Evolutionary conservation across 2,888 invertebrate genomes (phyloP).

Genomic region (Caenorhabditis sp.): DNA sequence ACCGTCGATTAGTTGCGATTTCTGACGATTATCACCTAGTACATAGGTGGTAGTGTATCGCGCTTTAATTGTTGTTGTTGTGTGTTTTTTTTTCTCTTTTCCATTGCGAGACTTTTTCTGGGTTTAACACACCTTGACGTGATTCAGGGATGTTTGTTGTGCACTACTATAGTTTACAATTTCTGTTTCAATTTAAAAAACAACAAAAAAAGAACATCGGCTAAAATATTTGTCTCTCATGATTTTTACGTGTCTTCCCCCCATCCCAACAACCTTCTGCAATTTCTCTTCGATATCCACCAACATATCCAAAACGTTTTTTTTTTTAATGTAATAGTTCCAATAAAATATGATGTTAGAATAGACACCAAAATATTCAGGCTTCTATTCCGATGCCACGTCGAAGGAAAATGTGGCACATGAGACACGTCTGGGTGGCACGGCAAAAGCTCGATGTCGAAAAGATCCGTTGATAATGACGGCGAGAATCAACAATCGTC

Average conservation of each 20-base stretch:
- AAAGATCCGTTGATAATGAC: background rate
- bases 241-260: constrained; percentile 28
- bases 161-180: too few relatives aligned
- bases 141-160: background rate
- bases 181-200: background rate
- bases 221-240: constrained; percentile 21
- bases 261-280: too few relatives aligned
- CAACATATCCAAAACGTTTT: background rate
- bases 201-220: background rate
- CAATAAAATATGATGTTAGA: background rate
- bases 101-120: background rate
- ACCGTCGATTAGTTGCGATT: constrained; percentile 56
- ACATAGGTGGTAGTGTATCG: background rate
- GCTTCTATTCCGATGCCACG: background rate
- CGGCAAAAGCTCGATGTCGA: background rate
- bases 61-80: constrained; percentile 8
- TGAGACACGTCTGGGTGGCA: background rate
- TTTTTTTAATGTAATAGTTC: background rate
- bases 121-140: background rate
- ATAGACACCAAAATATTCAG: background rate
- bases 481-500: constrained; percentile 42
- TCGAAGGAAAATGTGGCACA: background rate
- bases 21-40: constrained; percentile 45
- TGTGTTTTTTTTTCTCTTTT: background rate
- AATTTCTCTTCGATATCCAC: background rate